Evolutionary conservation across 2,888 invertebrate species (phyloP), one percentile per base, ranked within the genome.

Genomic region (Cantharis rustica): DNA sequence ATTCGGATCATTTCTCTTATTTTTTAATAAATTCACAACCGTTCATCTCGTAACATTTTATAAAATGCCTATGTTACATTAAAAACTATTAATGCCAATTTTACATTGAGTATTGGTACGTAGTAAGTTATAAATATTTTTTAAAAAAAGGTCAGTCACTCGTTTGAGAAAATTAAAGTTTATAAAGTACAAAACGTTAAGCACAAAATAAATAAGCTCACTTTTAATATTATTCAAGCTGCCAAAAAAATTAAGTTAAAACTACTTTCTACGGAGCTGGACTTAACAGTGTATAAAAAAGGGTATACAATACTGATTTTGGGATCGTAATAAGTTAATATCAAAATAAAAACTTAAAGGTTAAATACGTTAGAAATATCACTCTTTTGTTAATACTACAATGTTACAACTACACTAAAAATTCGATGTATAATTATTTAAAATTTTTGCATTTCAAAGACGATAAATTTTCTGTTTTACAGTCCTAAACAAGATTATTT

Each of bases 241-340:
- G 83, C 83, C 83, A 82, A 82, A 79, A 75, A 77, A 75, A 75
- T 75, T 75, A 72, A 71, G 74, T 76, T 68, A 75, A 27, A 27
- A 75, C 77, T 61, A 76, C 80, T 80, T 71, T 26, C 77, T 81
- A 81, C 79, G 82, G 80, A 82, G 76, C 80, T 79, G 79, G 78
- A 79, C 80, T 81, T 82, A 79, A 79, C 26, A 79, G 47, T 75
- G 79, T 80, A 79, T 76, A 84, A 84, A 85, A 86, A 86, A 86
- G 85, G 82, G 85, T 86, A 85, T 87, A 87, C 87, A 88, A 88
- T 88, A 88, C 88, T 88, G 88, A 87, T 87, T 87, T 86, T 85
- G 84, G 64, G 83, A 82, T 84, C 82, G 82, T 82, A 86, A 85
- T 83, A 84, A 86, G 85, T 85, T 86, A 85, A 84, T 83, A 81